phyloP scores from a whole-genome alignment of 2,888 invertebrate genomes.

The Drosophila putrida region DNA sequence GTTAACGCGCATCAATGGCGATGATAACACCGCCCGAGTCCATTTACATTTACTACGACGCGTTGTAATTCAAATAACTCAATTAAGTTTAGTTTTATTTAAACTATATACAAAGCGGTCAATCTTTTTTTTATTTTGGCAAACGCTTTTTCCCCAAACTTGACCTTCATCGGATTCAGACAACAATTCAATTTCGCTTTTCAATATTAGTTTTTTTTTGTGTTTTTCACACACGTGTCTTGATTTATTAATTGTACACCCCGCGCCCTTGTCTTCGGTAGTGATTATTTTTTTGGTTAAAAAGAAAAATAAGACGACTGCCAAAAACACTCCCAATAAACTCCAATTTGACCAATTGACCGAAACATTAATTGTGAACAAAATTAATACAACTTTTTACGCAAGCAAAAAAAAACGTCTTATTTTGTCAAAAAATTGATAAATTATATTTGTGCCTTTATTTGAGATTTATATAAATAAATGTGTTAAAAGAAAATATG shows the following conservation, averaged over 20 bases:
- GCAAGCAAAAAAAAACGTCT: constrained; percentile 51
- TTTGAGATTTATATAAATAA: constrained; percentile 55
- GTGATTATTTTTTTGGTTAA: constrained; percentile 61
- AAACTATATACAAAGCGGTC: constrained; percentile 13
- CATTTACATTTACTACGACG: constrained; percentile 54
- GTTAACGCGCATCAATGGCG: constrained; percentile 75
- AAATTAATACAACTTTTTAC: constrained; percentile 46
- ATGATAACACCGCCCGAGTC: constrained; percentile 62
- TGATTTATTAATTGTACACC: constrained; percentile 45
- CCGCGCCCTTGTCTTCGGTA: constrained; percentile 53
- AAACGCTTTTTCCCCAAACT: constrained; percentile 26
- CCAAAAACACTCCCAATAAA: constrained; percentile 39
- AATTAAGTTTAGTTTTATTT: constrained; percentile 39
- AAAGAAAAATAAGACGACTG: constrained; percentile 58
- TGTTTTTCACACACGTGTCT: constrained; percentile 69
- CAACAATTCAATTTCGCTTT: constrained; percentile 46
- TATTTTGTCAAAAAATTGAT: constrained; percentile 30
- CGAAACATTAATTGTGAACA: constrained; percentile 60
- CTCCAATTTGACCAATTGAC: constrained; percentile 72
- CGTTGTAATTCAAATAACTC: constrained; percentile 44
- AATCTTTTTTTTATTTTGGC: background rate
- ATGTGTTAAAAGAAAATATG: constrained; percentile 32
- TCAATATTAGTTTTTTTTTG: constrained; percentile 29
- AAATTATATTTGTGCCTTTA: constrained; percentile 34
- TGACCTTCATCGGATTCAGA: constrained; percentile 45